Conservation (phyloP, 2,113 vertebrate genomes). For the Forbesichthys papilliferus region DNA sequence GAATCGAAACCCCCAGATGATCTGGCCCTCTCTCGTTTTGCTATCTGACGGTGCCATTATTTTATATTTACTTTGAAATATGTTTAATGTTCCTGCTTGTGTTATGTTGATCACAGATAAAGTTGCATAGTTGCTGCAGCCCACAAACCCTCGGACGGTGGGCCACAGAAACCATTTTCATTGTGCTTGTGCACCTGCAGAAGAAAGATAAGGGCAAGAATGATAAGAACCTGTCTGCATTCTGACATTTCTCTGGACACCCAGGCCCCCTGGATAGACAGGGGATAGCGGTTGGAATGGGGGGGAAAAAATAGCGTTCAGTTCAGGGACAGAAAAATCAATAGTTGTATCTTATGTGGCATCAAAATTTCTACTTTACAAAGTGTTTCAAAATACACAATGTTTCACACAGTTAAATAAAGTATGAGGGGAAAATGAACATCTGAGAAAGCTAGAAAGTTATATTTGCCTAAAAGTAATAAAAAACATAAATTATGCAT, state of each 20-base stretch:
- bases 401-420: no score
- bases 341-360: no score
- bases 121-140: slow-evolving; percentile 36
- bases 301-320: slow-evolving; percentile 3
- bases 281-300: slow-evolving; percentile 30
- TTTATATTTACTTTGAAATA: slow-evolving; percentile 17
- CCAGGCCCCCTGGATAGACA: slow-evolving; percentile 42
- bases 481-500: no score
- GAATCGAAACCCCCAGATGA: background rate
- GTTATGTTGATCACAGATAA: slow-evolving; percentile 56
- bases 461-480: no score
- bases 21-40: background rate
- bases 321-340: no score
- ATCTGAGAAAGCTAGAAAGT: no score
- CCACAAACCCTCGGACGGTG: background rate
- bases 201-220: slow-evolving; percentile 67
- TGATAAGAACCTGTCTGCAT: slow-evolving; percentile 71
- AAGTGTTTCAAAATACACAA: no score
- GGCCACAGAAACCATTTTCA: slow-evolving; percentile 47
- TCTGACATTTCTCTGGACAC: slow-evolving; percentile 74
- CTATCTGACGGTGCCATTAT: background rate
- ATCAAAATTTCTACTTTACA: no score
- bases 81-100: slow-evolving; percentile 28
- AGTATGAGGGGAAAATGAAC: no score
- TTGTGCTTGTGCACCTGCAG: slow-evolving; percentile 67